phyloP scores from a whole-genome alignment of 2,888 invertebrate genomes.

The Ophion ellenae region DNA sequence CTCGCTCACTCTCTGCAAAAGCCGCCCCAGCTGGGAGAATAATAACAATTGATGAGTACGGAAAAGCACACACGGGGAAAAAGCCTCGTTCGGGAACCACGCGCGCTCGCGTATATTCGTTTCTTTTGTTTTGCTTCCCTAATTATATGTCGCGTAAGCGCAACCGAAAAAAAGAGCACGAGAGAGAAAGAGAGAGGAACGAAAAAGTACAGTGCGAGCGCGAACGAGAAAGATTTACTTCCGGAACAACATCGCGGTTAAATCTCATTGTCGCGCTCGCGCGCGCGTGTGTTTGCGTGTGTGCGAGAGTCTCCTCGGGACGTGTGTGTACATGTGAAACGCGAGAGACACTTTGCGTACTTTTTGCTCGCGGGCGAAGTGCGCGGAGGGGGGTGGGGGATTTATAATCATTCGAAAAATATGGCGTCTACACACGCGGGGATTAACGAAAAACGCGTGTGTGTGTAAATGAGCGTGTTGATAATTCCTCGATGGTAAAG shows the following conservation, averaged over 20 bases:
- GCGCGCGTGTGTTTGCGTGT: constrained; percentile 14
- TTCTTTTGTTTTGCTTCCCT: constrained; percentile 16
- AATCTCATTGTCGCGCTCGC: constrained; percentile 34
- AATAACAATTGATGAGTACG: constrained; percentile 52
- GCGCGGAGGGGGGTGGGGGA: not conserved
- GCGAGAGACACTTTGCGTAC: constrained; percentile 47
- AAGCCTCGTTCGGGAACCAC: constrained; percentile 21
- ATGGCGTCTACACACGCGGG: constrained; percentile 50
- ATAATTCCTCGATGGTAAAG: constrained; percentile 18
- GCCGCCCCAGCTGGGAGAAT: constrained; percentile 50
- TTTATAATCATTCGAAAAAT: constrained; percentile 45
- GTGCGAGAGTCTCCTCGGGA: constrained; percentile 7
- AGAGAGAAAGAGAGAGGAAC: not conserved
- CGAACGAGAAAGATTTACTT: constrained; percentile 22
- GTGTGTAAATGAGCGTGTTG: constrained; percentile 9
- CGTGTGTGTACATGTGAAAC: constrained; percentile 28
- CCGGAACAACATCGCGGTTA: constrained; percentile 41
- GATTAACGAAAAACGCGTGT: constrained; percentile 15
- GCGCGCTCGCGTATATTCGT: constrained; percentile 29
- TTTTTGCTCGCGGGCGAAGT: constrained; percentile 19
- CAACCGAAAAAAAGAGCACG: not conserved
- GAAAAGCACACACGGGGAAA: constrained; percentile 25
- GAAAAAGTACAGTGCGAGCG: constrained; percentile 11
- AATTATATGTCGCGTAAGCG: not conserved
- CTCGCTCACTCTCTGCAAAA: constrained; percentile 30